Evolutionary conservation across 2,888 invertebrate species (phyloP).

Genomic region (Drosophila mimetica): DNA sequence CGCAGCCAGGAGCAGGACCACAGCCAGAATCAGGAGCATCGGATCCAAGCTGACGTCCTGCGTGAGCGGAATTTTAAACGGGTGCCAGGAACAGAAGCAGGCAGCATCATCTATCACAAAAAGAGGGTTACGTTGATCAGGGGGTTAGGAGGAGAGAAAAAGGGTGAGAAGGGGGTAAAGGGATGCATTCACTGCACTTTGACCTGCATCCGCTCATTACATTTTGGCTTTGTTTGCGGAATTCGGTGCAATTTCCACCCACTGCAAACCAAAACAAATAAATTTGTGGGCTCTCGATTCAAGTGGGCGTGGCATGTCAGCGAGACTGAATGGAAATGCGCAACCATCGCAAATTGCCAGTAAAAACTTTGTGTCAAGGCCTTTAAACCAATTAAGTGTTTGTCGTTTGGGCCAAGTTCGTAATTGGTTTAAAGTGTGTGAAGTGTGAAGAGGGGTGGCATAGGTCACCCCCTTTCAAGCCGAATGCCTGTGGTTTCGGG

Average conservation of each 20-base stretch:
- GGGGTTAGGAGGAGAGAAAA: not conserved
- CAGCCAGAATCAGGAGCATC: constrained; percentile 5
- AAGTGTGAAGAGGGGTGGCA: not conserved
- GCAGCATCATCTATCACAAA: constrained; percentile 47
- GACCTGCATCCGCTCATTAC: constrained; percentile 49
- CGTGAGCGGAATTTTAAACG: constrained; percentile 57
- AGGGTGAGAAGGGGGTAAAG: not conserved
- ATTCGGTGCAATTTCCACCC: constrained; percentile 6
- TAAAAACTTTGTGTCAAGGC: constrained; percentile 25
- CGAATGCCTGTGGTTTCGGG: constrained; percentile 14
- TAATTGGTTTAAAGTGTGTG: constrained; percentile 41
- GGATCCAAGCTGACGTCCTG: constrained; percentile 17
- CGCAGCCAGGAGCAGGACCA: constrained; percentile 4
- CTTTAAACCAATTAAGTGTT: constrained; percentile 30
- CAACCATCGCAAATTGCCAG: constrained; percentile 13
- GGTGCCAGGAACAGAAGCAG: constrained; percentile 44
- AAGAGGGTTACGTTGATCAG: constrained; percentile 4
- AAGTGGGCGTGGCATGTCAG: constrained; percentile 5
- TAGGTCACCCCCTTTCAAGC: not conserved
- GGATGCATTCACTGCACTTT: constrained; percentile 14
- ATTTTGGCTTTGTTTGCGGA: constrained; percentile 13
- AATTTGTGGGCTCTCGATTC: constrained; percentile 8
- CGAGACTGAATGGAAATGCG: not conserved
- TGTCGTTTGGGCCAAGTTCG: constrained; percentile 28
- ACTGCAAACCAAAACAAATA: constrained; percentile 25